These are phyloP conservation scores for Acrocephalus kingi DNA, from an alignment of 2,113 vertebrate genomes.

Conservation along the genomic window DNA sequence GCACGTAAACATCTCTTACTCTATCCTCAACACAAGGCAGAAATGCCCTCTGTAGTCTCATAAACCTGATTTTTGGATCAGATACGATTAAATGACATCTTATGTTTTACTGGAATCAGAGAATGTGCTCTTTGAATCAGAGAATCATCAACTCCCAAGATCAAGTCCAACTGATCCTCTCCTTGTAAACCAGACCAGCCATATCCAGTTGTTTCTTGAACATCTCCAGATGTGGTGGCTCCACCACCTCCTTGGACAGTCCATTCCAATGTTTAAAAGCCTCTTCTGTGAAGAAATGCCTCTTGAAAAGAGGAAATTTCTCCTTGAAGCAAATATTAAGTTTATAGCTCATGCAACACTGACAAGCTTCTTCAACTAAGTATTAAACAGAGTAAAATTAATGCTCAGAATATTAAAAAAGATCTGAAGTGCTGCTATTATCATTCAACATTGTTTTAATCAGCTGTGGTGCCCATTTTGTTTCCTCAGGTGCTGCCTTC, in stretches of 20 bases:
- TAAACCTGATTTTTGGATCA: not conserved
- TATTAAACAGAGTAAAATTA: not conserved
- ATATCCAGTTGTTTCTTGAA: not conserved
- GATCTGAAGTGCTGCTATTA: not conserved
- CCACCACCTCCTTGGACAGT: not conserved
- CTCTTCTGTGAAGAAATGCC: not conserved
- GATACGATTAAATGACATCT: not conserved
- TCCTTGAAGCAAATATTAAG: not conserved
- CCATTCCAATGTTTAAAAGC: not conserved
- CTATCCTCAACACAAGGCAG: not conserved
- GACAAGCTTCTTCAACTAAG: not conserved
- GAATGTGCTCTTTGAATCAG: not conserved
- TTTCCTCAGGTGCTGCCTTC: slow-evolving; percentile 91
- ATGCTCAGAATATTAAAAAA: not conserved
- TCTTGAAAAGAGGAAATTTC: not conserved
- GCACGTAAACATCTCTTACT: slow-evolving; percentile 51
- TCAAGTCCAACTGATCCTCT: fast-evolving
- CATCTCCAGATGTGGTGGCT: not conserved
- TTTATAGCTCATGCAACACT: not conserved
- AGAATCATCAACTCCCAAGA: not conserved
- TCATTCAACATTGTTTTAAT: not conserved
- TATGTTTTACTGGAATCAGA: not conserved
- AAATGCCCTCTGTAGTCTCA: not conserved
- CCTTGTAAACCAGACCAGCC: not conserved
- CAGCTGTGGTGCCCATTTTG: not conserved